Conservation (phyloP, 2,113 vertebrate species). For the Lepus europaeus region DNA sequence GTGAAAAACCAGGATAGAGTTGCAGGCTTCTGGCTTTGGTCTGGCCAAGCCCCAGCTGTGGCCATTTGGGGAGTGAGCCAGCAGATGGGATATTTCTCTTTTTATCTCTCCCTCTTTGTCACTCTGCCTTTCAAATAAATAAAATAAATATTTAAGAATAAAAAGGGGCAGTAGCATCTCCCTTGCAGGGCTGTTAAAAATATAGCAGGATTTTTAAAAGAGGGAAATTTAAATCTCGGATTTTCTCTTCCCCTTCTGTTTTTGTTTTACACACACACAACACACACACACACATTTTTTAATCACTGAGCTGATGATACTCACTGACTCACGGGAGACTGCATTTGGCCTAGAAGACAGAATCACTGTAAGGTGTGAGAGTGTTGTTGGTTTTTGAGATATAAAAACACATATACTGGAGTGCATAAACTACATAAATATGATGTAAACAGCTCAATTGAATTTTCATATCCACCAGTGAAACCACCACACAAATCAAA, state of each 20-base stretch:
- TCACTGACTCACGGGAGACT: not conserved
- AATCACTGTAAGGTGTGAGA: not conserved
- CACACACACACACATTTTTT: not conserved
- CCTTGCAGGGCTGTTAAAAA: conserved; percentile 14
- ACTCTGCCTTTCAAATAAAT: no score
- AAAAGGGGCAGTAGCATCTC: not conserved
- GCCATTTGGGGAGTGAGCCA: no score
- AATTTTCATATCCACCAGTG: not conserved
- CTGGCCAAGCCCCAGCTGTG: no score
- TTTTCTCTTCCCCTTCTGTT: not conserved
- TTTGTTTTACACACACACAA: not conserved
- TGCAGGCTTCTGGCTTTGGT: no score
- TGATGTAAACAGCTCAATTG: not conserved
- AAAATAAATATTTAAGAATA: no score
- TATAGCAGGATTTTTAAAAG: conserved; percentile 8
- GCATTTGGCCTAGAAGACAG: not conserved
- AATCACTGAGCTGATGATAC: not conserved
- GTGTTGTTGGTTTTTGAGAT: not conserved
- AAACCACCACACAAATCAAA: not conserved
- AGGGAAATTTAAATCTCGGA: not conserved
- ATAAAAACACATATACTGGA: not conserved
- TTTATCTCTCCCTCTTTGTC: no score
- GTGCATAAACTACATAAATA: not conserved
- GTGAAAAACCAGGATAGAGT: no score
- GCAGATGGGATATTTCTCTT: no score